These are phyloP conservation scores for Onychostoma macrolepis DNA, from an alignment of 2,113 vertebrate species.

Conservation along the genomic window DNA sequence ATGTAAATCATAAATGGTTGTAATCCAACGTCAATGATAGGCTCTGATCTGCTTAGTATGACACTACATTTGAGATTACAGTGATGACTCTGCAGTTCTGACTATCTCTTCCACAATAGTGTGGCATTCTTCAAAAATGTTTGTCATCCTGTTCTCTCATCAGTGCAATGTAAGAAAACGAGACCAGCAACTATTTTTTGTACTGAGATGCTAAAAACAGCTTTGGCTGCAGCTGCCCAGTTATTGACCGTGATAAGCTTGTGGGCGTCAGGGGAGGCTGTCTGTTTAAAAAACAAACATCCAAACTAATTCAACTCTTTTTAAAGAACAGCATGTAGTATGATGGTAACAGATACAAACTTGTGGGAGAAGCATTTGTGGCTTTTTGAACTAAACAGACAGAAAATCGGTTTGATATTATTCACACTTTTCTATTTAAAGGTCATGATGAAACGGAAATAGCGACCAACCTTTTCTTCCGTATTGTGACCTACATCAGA, in stretches of 20 bases:
- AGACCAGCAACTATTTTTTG: neutral
- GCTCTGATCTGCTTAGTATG: neutral
- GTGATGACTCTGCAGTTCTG: neutral
- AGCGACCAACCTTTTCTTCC: neutral
- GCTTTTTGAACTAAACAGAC: neutral
- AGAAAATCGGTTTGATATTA: neutral
- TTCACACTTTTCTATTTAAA: neutral
- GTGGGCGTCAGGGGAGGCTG: neutral
- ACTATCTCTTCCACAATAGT: neutral
- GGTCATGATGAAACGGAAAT: neutral
- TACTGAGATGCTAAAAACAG: neutral
- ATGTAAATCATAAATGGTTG: constrained; percentile 1
- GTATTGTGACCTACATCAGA: neutral
- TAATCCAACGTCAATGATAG: constrained; percentile 9
- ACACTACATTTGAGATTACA: neutral
- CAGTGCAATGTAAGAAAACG: neutral
- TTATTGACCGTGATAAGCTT: neutral
- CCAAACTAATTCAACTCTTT: neutral
- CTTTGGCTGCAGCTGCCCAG: neutral
- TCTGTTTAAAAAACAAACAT: neutral
- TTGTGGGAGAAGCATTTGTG: neutral
- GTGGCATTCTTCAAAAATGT: neutral
- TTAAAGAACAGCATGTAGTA: neutral
- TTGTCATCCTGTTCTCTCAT: neutral
- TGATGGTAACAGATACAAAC: neutral